Evolutionary conservation across 2,797 vertebrate species (phyloP).

Genomic region (Lerista edwardsae): DNA sequence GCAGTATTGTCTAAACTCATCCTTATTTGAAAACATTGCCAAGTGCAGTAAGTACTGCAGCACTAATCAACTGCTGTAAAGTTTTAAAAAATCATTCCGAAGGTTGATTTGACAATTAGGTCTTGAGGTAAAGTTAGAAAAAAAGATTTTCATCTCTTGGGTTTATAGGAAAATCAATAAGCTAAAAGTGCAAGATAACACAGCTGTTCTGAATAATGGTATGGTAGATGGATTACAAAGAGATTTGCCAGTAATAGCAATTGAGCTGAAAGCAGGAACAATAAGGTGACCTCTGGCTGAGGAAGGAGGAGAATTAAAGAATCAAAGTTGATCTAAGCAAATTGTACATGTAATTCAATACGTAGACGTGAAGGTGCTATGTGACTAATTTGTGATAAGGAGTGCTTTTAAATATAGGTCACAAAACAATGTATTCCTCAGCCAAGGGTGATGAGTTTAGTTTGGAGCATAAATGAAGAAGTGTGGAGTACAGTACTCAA

Average conservation of each 20-base stretch:
- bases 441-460: background rate
- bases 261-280: slow-evolving; percentile 17
- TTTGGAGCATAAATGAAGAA: slow-evolving; percentile 13
- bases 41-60: background rate
- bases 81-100: background rate
- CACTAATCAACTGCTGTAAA: background rate
- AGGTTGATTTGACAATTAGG: slow-evolving; percentile 1
- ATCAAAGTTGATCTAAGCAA: background rate
- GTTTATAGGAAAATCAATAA: slow-evolving; percentile 33
- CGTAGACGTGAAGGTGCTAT: background rate
- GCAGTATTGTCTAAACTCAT: background rate
- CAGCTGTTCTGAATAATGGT: slow-evolving; percentile 15
- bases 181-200: slow-evolving; percentile 23
- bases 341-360: background rate
- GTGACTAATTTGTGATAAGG: background rate
- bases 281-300: background rate
- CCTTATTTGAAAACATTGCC: background rate
- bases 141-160: slow-evolving; percentile 12
- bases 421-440: background rate
- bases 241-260: slow-evolving; percentile 7
- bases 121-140: background rate
- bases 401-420: background rate
- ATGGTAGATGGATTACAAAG: slow-evolving; percentile 10
- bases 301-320: background rate
- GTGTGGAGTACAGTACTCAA: background rate